Percentiles rank a stretch among this genome's conserved stretches.
Evolutionary conservation across 35 echinoderm and acorn worm genomes (phyloP).

Genomic region (Ptychodera flava): DNA sequence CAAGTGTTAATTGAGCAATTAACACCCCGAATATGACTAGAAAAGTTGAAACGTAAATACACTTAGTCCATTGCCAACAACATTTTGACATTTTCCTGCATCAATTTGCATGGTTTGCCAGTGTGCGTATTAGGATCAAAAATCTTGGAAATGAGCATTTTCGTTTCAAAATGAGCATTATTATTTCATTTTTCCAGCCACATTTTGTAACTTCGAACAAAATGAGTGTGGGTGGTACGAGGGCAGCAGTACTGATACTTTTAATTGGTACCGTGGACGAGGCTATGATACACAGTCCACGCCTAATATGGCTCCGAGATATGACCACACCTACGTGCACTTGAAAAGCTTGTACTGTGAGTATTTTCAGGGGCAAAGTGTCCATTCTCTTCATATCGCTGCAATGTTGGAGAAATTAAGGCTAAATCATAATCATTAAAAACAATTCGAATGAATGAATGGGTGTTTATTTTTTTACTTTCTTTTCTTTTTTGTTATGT

Average conservation of each 20-base stretch:
- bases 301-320: constrained; percentile 29
- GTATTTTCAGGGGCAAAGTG: no score
- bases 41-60: neutral
- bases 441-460: no score
- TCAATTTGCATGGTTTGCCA: no score
- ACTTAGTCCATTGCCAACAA: neutral
- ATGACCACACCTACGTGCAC: constrained; percentile 43
- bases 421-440: no score
- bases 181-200: no score
- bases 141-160: neutral
- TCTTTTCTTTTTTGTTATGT: no score
- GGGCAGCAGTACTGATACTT: neutral
- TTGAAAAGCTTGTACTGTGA: no score
- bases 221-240: neutral
- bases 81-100: neutral
- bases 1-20: neutral
- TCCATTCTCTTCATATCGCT: no score
- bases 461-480: no score
- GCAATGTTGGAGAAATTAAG: no score
- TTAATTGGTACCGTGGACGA: constrained; percentile 15
- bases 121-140: no score
- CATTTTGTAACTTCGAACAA: neutral
- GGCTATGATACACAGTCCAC: constrained; percentile 24
- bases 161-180: neutral
- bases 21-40: neutral